These are phyloP conservation scores for Pica pica DNA, from an alignment of 2,113 vertebrate species.

Conservation along the genomic window DNA sequence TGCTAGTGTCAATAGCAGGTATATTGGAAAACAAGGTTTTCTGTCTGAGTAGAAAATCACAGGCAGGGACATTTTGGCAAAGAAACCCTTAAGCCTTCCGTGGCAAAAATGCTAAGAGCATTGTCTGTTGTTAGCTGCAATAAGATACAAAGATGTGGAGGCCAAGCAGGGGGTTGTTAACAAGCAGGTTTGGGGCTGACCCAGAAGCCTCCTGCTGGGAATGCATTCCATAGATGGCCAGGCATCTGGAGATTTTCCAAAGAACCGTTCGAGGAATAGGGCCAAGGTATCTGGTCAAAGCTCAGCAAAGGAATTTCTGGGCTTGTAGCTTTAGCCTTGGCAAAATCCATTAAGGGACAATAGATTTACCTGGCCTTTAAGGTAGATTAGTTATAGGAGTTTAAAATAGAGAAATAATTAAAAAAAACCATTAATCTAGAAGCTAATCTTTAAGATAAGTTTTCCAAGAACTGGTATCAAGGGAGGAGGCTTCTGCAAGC, in stretches of 20 bases:
- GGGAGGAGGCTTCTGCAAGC: background rate
- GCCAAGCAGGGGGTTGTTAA: background rate
- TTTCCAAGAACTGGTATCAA: background rate
- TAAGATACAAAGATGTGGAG: background rate
- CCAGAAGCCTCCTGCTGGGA: background rate
- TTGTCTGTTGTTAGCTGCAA: background rate
- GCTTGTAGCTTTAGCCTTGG: background rate
- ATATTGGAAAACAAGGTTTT: background rate
- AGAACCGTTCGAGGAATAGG: background rate
- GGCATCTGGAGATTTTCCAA: background rate
- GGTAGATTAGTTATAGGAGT: background rate
- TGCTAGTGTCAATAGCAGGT: background rate
- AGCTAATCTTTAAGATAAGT: background rate
- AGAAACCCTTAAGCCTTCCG: background rate
- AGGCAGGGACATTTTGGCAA: background rate
- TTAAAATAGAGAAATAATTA: background rate
- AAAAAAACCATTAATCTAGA: background rate
- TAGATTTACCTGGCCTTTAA: background rate
- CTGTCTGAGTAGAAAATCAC: background rate
- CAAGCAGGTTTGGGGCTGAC: background rate
- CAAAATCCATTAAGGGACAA: background rate
- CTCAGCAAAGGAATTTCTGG: background rate
- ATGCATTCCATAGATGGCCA: fast-evolving
- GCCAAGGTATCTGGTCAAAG: background rate
- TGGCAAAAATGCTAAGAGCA: background rate